Evolutionary conservation across 2,888 invertebrate species (phyloP).

Genomic region (Papilio protenor): DNA sequence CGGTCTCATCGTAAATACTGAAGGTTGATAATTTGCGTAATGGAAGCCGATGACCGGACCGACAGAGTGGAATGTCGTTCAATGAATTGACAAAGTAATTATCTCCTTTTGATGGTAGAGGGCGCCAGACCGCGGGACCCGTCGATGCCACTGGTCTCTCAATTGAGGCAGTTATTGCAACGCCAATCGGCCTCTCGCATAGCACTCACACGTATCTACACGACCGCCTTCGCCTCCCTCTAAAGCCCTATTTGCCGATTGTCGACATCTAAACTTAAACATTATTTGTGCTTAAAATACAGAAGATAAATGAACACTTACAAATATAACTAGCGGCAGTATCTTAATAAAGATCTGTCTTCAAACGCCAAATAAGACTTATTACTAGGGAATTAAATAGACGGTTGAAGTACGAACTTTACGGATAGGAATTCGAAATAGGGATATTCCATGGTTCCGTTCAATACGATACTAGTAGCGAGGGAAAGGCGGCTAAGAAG

Average conservation of each 20-base stretch:
- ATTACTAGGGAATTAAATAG: conserved; percentile 23
- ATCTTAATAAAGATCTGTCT: conserved; percentile 14
- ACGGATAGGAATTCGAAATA: conserved; percentile 20
- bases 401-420: conserved; percentile 36
- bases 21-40: background rate
- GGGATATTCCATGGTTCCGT: conserved; percentile 24
- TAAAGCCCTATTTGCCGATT: background rate
- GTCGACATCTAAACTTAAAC: conserved; percentile 7
- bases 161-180: conserved; percentile 11
- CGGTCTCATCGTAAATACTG: background rate
- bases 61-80: background rate
- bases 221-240: background rate
- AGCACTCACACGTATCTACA: background rate
- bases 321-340: conserved; percentile 33
- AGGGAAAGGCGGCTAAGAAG: conserved; percentile 58
- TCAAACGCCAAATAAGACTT: conserved; percentile 31
- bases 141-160: background rate
- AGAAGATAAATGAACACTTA: conserved; percentile 41
- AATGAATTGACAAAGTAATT: conserved; percentile 5
- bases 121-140: background rate
- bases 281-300: conserved; percentile 6
- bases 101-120: background rate
- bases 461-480: conserved; percentile 7
- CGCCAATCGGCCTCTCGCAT: background rate
- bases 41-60: background rate